Percentiles rank a stretch among this genome's conserved stretches.
Evolutionary conservation across 92 coral and sea anemone species (phyloP).

Genomic region (Palythoa heliodiscus): DNA sequence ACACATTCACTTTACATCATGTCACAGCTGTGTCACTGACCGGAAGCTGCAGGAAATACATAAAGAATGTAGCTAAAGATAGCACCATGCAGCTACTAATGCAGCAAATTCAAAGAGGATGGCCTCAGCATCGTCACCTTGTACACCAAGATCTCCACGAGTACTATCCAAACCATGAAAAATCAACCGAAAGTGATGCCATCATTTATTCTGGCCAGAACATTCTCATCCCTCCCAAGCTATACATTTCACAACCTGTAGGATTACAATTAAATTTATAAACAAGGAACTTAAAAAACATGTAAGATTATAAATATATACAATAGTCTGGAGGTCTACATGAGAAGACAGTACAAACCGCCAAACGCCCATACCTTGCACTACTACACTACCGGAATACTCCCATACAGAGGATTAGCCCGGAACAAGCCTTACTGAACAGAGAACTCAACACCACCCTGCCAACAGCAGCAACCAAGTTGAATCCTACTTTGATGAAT

Average conservation of each 20-base stretch:
- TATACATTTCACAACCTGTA: constrained; percentile 44
- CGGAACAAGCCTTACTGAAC: too few relatives aligned
- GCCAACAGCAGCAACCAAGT: too few relatives aligned
- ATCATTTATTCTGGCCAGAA: constrained; percentile 24
- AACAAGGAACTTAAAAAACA: too few relatives aligned
- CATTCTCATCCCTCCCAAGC: neutral
- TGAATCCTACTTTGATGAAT: too few relatives aligned
- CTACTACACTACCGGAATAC: too few relatives aligned
- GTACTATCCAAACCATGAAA: neutral
- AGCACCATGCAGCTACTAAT: constrained; percentile 13
- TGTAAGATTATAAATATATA: too few relatives aligned
- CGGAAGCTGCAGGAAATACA: constrained; percentile 5
- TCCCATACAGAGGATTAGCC: too few relatives aligned
- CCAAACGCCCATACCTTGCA: neutral
- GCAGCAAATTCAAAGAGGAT: neutral
- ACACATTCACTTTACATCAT: too few relatives aligned
- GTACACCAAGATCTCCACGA: too few relatives aligned
- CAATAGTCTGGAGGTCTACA: constrained; percentile 41
- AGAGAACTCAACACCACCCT: too few relatives aligned
- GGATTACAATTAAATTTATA: too few relatives aligned
- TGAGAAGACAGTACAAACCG: constrained; percentile 49
- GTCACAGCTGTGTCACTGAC: neutral
- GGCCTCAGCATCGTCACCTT: constrained; percentile 12
- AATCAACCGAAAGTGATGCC: neutral
- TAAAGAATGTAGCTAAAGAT: constrained; percentile 2